Percentiles rank a stretch among this genome's conserved stretches.
These are phyloP conservation scores for Glossophaga mutica DNA, from an alignment of 2,797 vertebrate species.

Conservation along the genomic window DNA sequence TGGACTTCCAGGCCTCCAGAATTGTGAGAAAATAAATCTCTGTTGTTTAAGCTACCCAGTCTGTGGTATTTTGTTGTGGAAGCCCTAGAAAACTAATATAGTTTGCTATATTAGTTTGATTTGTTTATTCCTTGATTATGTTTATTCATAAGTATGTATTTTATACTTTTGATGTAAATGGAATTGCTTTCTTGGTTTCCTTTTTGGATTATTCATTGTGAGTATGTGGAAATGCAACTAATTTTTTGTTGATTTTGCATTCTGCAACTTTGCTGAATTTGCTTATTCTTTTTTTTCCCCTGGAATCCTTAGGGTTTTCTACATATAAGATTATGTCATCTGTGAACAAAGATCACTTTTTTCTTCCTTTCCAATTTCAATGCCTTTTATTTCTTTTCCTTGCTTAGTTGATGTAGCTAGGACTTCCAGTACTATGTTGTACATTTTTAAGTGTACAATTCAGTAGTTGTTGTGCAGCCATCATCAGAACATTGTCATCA, in stretches of 20 bases:
- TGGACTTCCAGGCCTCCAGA: background rate
- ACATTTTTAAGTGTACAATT: background rate
- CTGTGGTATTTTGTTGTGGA: background rate
- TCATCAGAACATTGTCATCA: background rate
- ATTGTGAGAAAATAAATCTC: background rate
- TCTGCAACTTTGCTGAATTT: background rate
- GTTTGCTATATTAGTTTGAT: too few species aligned
- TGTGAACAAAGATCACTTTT: background rate
- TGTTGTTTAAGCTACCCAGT: background rate
- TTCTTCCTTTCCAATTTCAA: background rate
- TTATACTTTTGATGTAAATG: background rate
- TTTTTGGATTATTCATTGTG: too few species aligned
- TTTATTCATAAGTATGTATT: background rate
- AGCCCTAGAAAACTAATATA: background rate
- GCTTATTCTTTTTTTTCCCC: background rate
- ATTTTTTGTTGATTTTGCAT: background rate
- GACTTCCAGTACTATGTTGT: too few species aligned
- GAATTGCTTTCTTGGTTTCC: too few species aligned
- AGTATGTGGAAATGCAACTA: too few species aligned
- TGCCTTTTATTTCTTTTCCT: too few species aligned
- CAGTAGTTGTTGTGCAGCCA: background rate
- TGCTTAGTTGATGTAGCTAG: too few species aligned
- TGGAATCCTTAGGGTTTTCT: background rate
- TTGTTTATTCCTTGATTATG: background rate
- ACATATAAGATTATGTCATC: background rate